Conservation (phyloP, 1,140 invertebrate genomes). For the Maconellicoccus hirsutus region DNA sequence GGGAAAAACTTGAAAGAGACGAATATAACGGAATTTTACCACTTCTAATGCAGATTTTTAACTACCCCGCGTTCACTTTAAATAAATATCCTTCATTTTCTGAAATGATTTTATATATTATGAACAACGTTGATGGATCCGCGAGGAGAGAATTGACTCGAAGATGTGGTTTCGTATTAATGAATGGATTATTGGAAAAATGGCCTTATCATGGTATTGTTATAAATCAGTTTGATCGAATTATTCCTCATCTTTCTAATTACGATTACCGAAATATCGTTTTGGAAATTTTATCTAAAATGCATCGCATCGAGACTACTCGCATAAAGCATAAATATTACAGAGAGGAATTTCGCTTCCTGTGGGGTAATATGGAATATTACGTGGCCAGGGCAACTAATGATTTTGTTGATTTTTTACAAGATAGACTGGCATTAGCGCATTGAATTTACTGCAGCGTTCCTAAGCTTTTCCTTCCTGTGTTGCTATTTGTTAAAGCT, state of each 20-base stretch:
- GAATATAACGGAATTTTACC: not conserved
- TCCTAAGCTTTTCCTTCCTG: too few species aligned
- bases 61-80: not conserved
- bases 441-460: not conserved
- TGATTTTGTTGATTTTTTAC: not conserved
- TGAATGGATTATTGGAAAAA: not conserved
- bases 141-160: not conserved
- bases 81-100: not conserved
- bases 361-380: constrained; percentile 3
- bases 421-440: not conserved
- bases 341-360: not conserved
- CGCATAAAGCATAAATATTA: not conserved
- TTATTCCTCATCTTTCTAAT: not conserved
- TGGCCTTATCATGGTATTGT: not conserved
- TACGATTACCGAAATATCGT: not conserved
- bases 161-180: not conserved
- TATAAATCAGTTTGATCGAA: not conserved
- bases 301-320: not conserved
- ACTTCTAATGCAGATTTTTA: not conserved
- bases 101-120: not conserved
- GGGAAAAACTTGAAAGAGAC: not conserved
- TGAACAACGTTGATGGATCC: not conserved
- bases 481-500: too few species aligned
- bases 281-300: not conserved
- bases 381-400: not conserved